phyloP scores from a whole-genome alignment of 1,140 invertebrate species.

The Neodiprion pinetum region DNA sequence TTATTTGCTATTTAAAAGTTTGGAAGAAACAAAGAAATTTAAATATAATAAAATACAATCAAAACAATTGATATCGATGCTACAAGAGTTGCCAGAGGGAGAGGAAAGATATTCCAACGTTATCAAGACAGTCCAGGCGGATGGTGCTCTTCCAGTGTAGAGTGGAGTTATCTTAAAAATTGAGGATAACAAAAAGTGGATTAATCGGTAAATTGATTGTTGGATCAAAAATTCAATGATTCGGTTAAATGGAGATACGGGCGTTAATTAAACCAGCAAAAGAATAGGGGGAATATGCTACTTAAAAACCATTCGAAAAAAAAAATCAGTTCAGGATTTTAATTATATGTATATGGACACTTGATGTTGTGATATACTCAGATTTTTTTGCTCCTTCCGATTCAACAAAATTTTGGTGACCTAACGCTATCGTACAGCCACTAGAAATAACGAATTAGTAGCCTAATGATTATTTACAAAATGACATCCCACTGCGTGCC shows the following conservation, averaged over 20 bases:
- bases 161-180: not conserved
- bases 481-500: constrained; percentile 3
- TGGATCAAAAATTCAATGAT: not conserved
- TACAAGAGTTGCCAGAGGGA: too few relatives aligned
- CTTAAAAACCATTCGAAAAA: too few relatives aligned
- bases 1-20: not conserved
- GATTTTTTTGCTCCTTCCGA: not conserved
- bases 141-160: not conserved
- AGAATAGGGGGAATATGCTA: not conserved
- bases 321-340: too few relatives aligned
- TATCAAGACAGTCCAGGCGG: not conserved
- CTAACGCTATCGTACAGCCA: not conserved
- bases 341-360: not conserved
- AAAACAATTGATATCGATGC: not conserved
- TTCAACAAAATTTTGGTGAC: not conserved
- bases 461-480: not conserved
- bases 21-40: not conserved
- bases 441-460: not conserved
- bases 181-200: not conserved
- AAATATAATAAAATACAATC: not conserved
- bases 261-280: not conserved
- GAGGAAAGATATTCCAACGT: not conserved
- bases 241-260: not conserved
- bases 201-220: not conserved
- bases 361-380: not conserved